Evolutionary conservation across 2,797 vertebrate genomes (phyloP).

Genomic region (Galago senegalensis): DNA sequence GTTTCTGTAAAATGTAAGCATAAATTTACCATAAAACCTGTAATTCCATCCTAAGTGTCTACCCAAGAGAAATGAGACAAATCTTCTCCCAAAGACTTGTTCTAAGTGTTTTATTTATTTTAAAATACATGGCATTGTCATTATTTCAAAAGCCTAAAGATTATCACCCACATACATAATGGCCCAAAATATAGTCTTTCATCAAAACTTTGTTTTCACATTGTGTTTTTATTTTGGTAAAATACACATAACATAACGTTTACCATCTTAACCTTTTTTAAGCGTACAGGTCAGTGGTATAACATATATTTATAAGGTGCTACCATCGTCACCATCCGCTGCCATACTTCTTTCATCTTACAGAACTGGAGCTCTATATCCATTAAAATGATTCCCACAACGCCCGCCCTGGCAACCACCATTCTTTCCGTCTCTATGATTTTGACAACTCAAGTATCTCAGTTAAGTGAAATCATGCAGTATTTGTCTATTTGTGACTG

Average conservation of each 20-base stretch:
- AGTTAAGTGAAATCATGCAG: not conserved
- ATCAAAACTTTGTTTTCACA: not conserved
- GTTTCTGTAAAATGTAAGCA: conserved; percentile 21
- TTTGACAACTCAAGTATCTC: not conserved
- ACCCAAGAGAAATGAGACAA: not conserved
- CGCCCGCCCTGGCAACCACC: not conserved
- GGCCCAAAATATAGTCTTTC: not conserved
- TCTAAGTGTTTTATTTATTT: not conserved
- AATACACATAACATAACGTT: not conserved
- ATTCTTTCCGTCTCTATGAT: not conserved
- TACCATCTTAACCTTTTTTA: not conserved
- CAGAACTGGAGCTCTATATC: not conserved
- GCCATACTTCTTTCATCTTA: not conserved
- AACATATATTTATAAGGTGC: not conserved
- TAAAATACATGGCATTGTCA: not conserved
- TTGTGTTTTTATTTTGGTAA: not conserved
- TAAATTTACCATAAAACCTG: not conserved
- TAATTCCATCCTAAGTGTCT: not conserved
- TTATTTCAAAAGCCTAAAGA: not conserved
- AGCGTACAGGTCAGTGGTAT: not conserved
- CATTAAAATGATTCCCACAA: not conserved
- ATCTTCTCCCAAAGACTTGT: not conserved
- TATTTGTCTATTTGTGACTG: not conserved
- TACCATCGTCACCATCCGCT: not conserved
- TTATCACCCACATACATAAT: not conserved